Conservation (phyloP, 2,888 invertebrate species). For the Acanthosoma haemorrhoidale region DNA sequence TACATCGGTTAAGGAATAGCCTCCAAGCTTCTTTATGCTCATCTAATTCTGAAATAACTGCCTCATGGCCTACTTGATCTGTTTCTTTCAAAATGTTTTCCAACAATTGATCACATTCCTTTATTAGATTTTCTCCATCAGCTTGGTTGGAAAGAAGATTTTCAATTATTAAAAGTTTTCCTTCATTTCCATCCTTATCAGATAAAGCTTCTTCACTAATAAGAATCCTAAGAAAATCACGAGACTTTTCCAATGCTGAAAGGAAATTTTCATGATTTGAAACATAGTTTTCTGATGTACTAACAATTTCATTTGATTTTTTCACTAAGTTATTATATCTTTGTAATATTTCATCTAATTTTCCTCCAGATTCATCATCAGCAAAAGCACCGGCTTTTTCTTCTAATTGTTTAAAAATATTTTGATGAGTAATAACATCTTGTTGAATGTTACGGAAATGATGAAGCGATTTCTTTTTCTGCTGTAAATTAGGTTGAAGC, state of each 20-base stretch:
- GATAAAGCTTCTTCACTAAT: constrained; percentile 72
- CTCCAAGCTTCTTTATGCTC: constrained; percentile 70
- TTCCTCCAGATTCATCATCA: constrained; percentile 72
- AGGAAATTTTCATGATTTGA: constrained; percentile 75
- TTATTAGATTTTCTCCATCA: constrained; percentile 66
- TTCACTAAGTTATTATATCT: constrained; percentile 64
- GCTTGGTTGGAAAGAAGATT: constrained; percentile 66
- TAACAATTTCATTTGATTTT: constrained; percentile 62
- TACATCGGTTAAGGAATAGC: constrained; percentile 65
- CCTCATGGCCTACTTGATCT: constrained; percentile 67
- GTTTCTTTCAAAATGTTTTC: constrained; percentile 71
- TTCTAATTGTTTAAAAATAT: constrained; percentile 74
- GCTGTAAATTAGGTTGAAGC: constrained; percentile 71
- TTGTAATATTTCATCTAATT: constrained; percentile 65
- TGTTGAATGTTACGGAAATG: constrained; percentile 72
- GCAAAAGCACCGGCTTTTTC: constrained; percentile 73
- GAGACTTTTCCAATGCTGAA: constrained; percentile 72
- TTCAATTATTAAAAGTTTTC: constrained; percentile 67
- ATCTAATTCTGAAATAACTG: constrained; percentile 66
- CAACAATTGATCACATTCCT: constrained; percentile 63
- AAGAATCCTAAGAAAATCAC: constrained; percentile 75
- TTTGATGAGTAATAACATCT: constrained; percentile 80
- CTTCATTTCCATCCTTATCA: constrained; percentile 72
- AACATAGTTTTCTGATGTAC: constrained; percentile 64
- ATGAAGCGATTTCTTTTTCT: constrained; percentile 83